Evolutionary conservation across 2,888 invertebrate genomes (phyloP).

Genomic region (Trimorus sp.): DNA sequence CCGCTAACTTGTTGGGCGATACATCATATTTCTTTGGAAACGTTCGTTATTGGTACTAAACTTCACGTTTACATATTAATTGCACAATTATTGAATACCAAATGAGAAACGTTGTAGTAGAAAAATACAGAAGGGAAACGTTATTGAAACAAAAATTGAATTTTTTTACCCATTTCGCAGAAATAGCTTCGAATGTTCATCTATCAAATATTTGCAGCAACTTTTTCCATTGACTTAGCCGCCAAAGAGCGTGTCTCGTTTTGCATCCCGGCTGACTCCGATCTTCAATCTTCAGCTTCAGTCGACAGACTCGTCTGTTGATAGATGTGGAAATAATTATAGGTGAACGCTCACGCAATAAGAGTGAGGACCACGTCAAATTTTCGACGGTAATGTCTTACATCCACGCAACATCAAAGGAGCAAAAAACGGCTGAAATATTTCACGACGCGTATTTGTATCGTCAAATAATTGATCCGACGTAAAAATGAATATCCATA

Average conservation of each 20-base stretch:
- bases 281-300: constrained; percentile 75
- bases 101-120: too few species aligned
- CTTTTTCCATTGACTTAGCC: constrained; percentile 22
- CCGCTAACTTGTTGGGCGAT: constrained; percentile 58
- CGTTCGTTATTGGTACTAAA: constrained; percentile 44
- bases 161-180: not conserved
- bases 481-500: constrained; percentile 23
- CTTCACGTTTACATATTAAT: constrained; percentile 26
- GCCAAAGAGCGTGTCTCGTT: constrained; percentile 70
- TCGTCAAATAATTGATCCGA: constrained; percentile 34
- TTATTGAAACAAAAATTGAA: too few species aligned
- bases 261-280: constrained; percentile 75
- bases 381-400: constrained; percentile 80
- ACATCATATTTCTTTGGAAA: constrained; percentile 61
- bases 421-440: constrained; percentile 40
- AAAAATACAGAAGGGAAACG: too few species aligned
- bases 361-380: constrained; percentile 80
- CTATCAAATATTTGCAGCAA: too few species aligned
- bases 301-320: constrained; percentile 72
- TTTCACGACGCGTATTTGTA: constrained; percentile 28
- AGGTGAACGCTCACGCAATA: constrained; percentile 78
- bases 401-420: constrained; percentile 75
- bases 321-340: constrained; percentile 82
- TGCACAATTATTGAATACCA: constrained; percentile 3
- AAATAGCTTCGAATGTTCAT: too few species aligned